These are phyloP conservation scores for Zeuzera pyrina DNA, from an alignment of 2,888 invertebrate genomes.

Conservation along the genomic window DNA sequence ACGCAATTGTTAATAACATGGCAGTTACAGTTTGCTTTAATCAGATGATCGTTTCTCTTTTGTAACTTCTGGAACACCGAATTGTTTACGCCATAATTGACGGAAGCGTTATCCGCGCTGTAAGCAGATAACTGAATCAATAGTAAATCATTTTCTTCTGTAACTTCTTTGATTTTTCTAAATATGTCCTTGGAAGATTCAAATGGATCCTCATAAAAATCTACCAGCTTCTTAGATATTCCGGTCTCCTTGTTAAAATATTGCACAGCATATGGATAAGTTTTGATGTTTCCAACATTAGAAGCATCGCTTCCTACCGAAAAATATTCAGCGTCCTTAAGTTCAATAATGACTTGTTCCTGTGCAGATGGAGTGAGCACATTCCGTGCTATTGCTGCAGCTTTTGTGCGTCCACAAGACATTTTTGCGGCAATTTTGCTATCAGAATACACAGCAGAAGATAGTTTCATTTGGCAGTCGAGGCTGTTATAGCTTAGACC, in stretches of 20 bases:
- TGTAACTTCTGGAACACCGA: conserved; percentile 1
- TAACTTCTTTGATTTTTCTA: conserved; percentile 1
- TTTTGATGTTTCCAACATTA: conserved; percentile 2
- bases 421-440: conserved; percentile 3
- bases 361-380: background rate
- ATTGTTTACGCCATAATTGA: conserved; percentile 3
- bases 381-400: background rate
- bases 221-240: conserved; percentile 3
- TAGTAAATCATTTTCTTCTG: background rate
- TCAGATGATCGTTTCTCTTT: conserved; percentile 5
- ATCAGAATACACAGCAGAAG: background rate
- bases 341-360: background rate
- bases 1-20: conserved; percentile 10
- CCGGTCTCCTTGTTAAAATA: conserved; percentile 3
- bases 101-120: conserved; percentile 8
- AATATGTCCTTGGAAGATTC: conserved; percentile 7
- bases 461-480: conserved; percentile 1
- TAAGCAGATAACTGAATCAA: conserved; percentile 5
- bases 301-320: conserved; percentile 1
- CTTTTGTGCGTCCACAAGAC: conserved; percentile 1
- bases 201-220: conserved; percentile 4
- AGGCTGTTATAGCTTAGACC: conserved; percentile 2
- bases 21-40: conserved; percentile 12
- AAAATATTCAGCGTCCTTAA: background rate
- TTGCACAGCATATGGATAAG: conserved; percentile 4